Evolutionary conservation across 2,888 invertebrate species (phyloP).

Genomic region (Unio delphinus): DNA sequence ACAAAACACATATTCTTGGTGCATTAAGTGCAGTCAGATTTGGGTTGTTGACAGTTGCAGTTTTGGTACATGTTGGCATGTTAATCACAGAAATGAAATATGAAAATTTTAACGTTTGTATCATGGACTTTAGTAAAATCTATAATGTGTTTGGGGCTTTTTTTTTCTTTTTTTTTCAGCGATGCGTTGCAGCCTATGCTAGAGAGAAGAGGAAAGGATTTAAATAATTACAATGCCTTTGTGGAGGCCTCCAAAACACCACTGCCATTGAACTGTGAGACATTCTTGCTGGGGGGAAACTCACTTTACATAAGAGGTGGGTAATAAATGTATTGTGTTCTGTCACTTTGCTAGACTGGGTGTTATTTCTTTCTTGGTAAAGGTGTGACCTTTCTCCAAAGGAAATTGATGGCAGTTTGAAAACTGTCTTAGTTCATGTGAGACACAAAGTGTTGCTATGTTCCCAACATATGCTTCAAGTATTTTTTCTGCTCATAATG

Average conservation of each 20-base stretch:
- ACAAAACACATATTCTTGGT: too few species aligned
- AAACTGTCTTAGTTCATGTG: too few species aligned
- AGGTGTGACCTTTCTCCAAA: not conserved
- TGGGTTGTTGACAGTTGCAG: not conserved
- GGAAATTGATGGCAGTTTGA: not conserved
- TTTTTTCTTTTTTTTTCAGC: constrained; percentile 24
- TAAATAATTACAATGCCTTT: constrained; percentile 78
- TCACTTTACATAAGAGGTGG: constrained; percentile 79
- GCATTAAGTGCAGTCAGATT: not conserved
- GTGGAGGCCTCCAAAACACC: constrained; percentile 79
- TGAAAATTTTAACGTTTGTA: not conserved
- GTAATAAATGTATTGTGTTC: constrained; percentile 36
- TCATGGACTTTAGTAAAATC: not conserved
- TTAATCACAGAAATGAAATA: not conserved
- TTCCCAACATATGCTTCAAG: too few species aligned
- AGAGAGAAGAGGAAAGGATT: constrained; percentile 79
- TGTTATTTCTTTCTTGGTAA: not conserved
- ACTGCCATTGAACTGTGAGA: constrained; percentile 77
- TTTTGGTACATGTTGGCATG: not conserved
- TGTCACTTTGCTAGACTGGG: not conserved
- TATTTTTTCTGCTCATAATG: too few species aligned
- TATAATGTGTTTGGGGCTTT: not conserved
- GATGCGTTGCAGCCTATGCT: constrained; percentile 71
- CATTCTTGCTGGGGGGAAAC: constrained; percentile 79
- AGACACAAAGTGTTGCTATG: too few species aligned